Percentiles rank a stretch among this genome's conserved stretches.
These are phyloP conservation scores for Rhabdophis nuchalis DNA, from an alignment of 2,797 vertebrate genomes.

Conservation along the genomic window DNA sequence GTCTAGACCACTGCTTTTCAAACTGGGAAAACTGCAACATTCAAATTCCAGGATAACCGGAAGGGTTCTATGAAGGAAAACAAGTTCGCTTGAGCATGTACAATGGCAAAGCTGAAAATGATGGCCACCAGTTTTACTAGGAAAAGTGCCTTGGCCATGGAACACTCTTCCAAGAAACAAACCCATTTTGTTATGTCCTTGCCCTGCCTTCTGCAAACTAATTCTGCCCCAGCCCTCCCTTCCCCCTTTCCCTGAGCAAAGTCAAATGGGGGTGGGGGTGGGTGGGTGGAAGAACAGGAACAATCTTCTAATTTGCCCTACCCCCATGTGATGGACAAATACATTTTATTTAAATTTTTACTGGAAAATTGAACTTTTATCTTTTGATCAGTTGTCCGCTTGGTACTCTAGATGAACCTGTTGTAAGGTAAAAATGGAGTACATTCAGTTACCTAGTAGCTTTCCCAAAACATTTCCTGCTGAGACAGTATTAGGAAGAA, in stretches of 20 bases:
- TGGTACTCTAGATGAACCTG: not conserved
- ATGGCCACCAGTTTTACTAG: not conserved
- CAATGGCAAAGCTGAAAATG: not conserved
- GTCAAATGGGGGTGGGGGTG: not conserved
- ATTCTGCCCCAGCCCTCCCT: not conserved
- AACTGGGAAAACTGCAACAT: not conserved
- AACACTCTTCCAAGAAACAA: not conserved
- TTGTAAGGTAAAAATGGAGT: not conserved
- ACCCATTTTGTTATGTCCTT: not conserved
- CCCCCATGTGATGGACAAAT: not conserved
- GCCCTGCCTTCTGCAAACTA: not conserved
- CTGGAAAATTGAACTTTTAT: not conserved
- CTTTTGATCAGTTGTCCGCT: not conserved
- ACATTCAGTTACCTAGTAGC: not conserved
- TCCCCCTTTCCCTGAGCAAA: not conserved
- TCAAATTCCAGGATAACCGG: not conserved
- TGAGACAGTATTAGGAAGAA: not conserved
- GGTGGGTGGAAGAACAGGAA: not conserved
- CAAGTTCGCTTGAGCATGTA: not conserved
- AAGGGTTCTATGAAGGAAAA: not conserved
- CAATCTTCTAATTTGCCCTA: not conserved
- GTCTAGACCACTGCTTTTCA: not conserved
- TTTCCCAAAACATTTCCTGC: not conserved
- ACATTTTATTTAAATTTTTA: not conserved
- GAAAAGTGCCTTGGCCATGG: not conserved